Percentiles rank a stretch among this genome's conserved stretches.
phyloP scores from a whole-genome alignment of 2,888 invertebrate genomes.

The Troglohyphantes excavatus region DNA sequence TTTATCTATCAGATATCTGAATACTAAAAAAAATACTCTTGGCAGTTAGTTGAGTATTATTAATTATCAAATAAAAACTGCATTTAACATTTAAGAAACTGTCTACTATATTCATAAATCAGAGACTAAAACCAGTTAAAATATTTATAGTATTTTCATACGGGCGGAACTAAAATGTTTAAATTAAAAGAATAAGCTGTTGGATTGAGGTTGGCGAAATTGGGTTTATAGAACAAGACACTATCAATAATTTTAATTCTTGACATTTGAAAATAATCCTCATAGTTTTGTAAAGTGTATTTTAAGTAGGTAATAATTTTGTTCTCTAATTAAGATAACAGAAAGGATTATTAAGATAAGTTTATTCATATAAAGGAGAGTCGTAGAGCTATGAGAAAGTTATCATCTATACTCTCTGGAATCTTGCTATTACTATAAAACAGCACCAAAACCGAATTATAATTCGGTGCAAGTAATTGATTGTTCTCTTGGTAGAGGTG shows the following conservation, averaged over 20 bases:
- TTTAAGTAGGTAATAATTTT: neutral
- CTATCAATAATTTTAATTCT: neutral
- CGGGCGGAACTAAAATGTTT: too few species aligned
- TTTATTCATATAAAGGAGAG: neutral
- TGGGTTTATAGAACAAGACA: too few species aligned
- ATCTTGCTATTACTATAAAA: neutral
- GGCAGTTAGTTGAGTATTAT: too few species aligned
- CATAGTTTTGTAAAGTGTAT: neutral
- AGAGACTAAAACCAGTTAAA: too few species aligned
- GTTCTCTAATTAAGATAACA: slow-evolving; percentile 41
- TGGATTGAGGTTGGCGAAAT: too few species aligned
- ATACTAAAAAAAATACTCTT: too few species aligned
- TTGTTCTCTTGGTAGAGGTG: slow-evolving; percentile 9
- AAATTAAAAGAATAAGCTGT: too few species aligned
- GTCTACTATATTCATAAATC: too few species aligned
- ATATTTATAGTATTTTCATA: too few species aligned
- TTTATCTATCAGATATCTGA: too few species aligned
- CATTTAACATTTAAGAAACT: too few species aligned
- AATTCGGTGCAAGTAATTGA: slow-evolving; percentile 22
- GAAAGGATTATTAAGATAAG: slow-evolving; percentile 31
- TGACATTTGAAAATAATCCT: neutral
- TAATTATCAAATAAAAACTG: too few species aligned
- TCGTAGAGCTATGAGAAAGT: neutral
- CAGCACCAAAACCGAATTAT: neutral
- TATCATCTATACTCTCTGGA: neutral